Percentiles rank a stretch among this genome's conserved stretches.
Conservation (phyloP, 2,888 invertebrate species). For the Gymnosoma rotundatum region DNA sequence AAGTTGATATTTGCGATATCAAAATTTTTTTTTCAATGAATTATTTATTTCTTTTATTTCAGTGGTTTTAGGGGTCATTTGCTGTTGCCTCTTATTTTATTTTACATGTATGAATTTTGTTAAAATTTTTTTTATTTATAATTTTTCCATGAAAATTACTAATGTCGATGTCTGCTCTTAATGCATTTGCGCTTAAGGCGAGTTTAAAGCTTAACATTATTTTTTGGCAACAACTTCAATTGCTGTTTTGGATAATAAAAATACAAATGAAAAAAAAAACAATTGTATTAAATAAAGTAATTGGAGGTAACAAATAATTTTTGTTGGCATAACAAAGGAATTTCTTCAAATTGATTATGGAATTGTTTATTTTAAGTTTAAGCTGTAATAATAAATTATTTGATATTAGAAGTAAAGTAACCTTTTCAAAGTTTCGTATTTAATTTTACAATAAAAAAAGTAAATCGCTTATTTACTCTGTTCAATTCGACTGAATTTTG, state of each 20-base stretch:
- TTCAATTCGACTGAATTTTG: too few species aligned
- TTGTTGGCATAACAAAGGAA: background rate
- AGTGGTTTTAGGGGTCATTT: conserved; percentile 35
- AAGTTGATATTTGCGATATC: background rate
- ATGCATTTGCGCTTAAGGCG: conserved; percentile 28
- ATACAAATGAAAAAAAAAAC: background rate
- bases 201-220: conserved; percentile 4
- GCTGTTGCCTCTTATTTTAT: conserved; percentile 14
- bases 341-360: too few species aligned
- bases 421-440: too few species aligned
- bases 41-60: background rate
- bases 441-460: too few species aligned
- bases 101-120: conserved; percentile 4
- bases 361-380: too few species aligned
- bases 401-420: too few species aligned
- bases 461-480: too few species aligned
- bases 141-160: conserved; percentile 15
- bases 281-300: conserved; percentile 11
- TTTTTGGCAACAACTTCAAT: conserved; percentile 3
- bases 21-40: conserved; percentile 16
- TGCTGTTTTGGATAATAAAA: background rate
- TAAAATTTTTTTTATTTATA: background rate
- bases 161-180: conserved; percentile 1
- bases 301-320: background rate
- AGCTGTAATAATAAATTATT: too few species aligned